phyloP scores from a whole-genome alignment of 2,888 invertebrate species.

The Drosophila ezoana region DNA sequence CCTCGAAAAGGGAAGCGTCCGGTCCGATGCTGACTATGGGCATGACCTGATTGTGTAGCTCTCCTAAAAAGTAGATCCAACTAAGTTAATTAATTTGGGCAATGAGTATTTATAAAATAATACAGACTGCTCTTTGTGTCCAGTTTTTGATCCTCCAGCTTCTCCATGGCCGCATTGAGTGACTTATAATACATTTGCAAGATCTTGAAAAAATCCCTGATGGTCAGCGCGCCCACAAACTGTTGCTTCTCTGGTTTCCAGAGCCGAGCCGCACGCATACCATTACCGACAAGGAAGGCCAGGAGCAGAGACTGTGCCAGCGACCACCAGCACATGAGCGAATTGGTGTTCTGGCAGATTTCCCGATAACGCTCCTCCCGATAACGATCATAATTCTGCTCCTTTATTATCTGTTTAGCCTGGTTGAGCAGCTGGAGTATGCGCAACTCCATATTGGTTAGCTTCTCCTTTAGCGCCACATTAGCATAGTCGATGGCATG shows the following conservation, averaged over 20 bases:
- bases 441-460: slow-evolving; percentile 96
- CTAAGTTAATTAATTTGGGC: neutral
- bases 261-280: slow-evolving; percentile 97
- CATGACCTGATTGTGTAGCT: slow-evolving; percentile 93
- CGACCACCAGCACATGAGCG: slow-evolving; percentile 98
- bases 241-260: slow-evolving; percentile 97
- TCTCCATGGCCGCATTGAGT: slow-evolving; percentile 96
- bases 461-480: slow-evolving; percentile 98
- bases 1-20: slow-evolving; percentile 96
- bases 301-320: slow-evolving; percentile 95
- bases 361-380: slow-evolving; percentile 98
- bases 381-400: slow-evolving; percentile 99
- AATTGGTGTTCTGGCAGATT: slow-evolving; percentile 99
- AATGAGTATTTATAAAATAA: neutral
- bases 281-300: slow-evolving; percentile 96
- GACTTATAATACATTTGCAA: slow-evolving; percentile 99
- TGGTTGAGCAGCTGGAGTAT: slow-evolving; percentile 98
- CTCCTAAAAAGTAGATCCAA: slow-evolving; percentile 86
- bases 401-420: slow-evolving; percentile 99
- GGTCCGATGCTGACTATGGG: slow-evolving; percentile 96
- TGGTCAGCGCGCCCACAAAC: slow-evolving; percentile 99
- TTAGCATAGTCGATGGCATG: slow-evolving; percentile 99
- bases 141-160: slow-evolving; percentile 97
- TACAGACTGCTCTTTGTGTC: slow-evolving; percentile 97
- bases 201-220: slow-evolving; percentile 99